phyloP scores from a whole-genome alignment of 1,140 invertebrate species.

The Monomorium pharaonis region DNA sequence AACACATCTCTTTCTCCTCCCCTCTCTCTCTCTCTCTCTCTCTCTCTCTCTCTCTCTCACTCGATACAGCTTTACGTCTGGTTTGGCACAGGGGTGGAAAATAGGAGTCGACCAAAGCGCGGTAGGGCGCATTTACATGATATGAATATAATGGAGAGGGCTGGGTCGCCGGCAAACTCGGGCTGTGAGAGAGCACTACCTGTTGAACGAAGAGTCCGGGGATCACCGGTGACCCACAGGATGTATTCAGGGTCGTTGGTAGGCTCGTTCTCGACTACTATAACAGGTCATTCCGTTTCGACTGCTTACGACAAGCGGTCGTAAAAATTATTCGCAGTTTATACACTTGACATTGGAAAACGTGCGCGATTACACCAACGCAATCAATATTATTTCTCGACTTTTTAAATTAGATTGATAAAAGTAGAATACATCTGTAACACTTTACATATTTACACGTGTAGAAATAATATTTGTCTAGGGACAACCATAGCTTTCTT shows the following conservation, averaged over 20 bases:
- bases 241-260: constrained; percentile 57
- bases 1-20: neutral
- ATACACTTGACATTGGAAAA: neutral
- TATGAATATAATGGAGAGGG: constrained; percentile 85
- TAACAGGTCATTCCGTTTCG: constrained; percentile 6
- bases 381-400: neutral
- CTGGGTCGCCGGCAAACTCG: constrained; percentile 71
- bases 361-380: neutral
- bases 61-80: constrained; percentile 41
- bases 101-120: constrained; percentile 71
- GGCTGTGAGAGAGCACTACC: constrained; percentile 80
- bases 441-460: neutral
- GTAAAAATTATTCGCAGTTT: constrained; percentile 3
- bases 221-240: constrained; percentile 80
- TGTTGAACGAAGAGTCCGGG: constrained; percentile 82
- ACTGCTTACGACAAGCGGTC: neutral
- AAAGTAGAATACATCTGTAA: neutral
- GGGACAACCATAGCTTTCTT: neutral
- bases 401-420: neutral
- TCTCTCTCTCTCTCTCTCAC: neutral
- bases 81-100: constrained; percentile 67
- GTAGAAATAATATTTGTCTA: neutral
- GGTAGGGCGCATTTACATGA: constrained; percentile 83
- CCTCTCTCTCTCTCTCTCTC: neutral
- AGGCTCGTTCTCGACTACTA: constrained; percentile 23